Percentiles rank a stretch among this genome's conserved stretches.
Evolutionary conservation across 2,888 invertebrate genomes (phyloP).

Genomic region (Drosophila fungiperda): DNA sequence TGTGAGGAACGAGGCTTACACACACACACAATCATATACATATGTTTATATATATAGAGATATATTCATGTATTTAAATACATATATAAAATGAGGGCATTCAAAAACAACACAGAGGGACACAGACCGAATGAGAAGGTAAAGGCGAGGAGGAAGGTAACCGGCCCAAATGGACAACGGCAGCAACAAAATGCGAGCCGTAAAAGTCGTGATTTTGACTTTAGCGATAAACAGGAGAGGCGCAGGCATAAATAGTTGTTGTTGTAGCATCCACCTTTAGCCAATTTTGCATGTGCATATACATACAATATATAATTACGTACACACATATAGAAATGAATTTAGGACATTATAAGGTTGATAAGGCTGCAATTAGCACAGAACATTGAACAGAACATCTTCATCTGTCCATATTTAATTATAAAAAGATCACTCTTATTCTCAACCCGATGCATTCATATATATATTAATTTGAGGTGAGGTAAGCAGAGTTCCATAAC

Average conservation of each 20-base stretch:
- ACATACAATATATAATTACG: not conserved
- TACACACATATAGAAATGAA: conserved; percentile 1
- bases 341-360: conserved; percentile 15
- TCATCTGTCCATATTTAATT: not conserved
- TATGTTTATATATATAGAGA: conserved; percentile 1
- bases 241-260: conserved; percentile 39
- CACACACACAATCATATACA: conserved; percentile 13
- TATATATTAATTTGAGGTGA: not conserved
- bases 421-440: not conserved
- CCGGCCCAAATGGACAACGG: conserved; percentile 45
- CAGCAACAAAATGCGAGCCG: conserved; percentile 46
- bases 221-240: conserved; percentile 64
- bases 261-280: conserved; percentile 35
- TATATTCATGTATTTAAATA: not conserved
- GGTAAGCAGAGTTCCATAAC: not conserved
- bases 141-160: conserved; percentile 28
- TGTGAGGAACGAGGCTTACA: conserved; percentile 30
- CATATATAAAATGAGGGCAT: conserved; percentile 13
- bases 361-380: conserved; percentile 10
- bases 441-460: not conserved
- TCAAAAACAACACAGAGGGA: conserved; percentile 39
- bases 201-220: conserved; percentile 75
- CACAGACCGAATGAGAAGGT: conserved; percentile 22
- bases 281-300: conserved; percentile 36
- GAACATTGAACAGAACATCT: conserved; percentile 32